Conservation (phyloP, 2,888 invertebrate genomes). For the Acronicta leporina region DNA sequence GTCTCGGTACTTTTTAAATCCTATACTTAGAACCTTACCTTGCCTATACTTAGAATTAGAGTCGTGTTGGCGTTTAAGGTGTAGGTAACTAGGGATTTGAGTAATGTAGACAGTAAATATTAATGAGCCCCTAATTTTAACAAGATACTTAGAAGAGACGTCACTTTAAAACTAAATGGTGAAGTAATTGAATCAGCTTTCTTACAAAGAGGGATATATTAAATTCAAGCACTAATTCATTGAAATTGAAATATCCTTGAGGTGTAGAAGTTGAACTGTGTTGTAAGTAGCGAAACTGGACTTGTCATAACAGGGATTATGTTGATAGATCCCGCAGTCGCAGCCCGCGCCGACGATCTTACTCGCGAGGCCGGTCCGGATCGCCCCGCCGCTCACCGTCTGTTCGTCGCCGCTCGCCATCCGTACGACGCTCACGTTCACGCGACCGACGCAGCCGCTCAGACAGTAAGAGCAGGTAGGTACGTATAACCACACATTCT, state of each 20-base stretch:
- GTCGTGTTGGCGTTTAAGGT: conserved; percentile 70
- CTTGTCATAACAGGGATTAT: conserved; percentile 31
- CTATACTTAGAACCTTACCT: conserved; percentile 87
- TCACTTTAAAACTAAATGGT: conserved; percentile 44
- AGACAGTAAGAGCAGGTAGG: conserved; percentile 84
- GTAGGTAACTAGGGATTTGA: conserved; percentile 61
- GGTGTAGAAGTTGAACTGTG: conserved; percentile 52
- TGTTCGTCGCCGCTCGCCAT: conserved; percentile 80
- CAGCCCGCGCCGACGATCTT: conserved; percentile 83
- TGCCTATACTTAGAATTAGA: conserved; percentile 75
- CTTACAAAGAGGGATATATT: conserved; percentile 23
- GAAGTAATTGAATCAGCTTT: conserved; percentile 10
- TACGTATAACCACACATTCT: conserved; percentile 2
- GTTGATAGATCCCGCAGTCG: conserved; percentile 82
- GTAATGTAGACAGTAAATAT: conserved; percentile 58
- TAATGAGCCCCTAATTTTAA: conserved; percentile 38
- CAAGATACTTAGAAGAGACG: conserved; percentile 33
- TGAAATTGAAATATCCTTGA: conserved; percentile 32
- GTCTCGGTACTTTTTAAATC: conserved; percentile 88
- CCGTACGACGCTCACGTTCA: conserved; percentile 79
- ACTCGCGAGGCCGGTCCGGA: conserved; percentile 81
- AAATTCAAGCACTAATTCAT: conserved; percentile 31
- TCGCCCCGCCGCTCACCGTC: conserved; percentile 84
- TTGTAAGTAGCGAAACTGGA: conserved; percentile 17
- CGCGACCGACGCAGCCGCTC: conserved; percentile 84